phyloP scores from a whole-genome alignment of 2,888 invertebrate genomes.

The Ceraclea dissimilis region DNA sequence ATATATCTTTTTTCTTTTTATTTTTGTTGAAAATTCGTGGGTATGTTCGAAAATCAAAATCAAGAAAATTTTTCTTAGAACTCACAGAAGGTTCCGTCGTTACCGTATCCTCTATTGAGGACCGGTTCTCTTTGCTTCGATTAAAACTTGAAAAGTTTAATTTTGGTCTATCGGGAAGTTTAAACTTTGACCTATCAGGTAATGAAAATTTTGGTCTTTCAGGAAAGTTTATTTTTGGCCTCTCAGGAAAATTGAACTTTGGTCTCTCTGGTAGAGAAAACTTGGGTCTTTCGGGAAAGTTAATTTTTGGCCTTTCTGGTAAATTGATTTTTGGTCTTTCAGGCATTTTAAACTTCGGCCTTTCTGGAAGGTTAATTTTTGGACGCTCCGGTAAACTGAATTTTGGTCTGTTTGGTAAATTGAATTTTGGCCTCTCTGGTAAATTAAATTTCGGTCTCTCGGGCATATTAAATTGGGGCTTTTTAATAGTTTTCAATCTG shows the following conservation, averaged over 20 bases:
- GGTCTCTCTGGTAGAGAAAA: slow-evolving; percentile 56
- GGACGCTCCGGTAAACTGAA: slow-evolving; percentile 50
- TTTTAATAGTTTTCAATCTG: slow-evolving; percentile 56
- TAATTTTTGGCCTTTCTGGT: slow-evolving; percentile 45
- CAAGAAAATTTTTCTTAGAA: slow-evolving; percentile 54
- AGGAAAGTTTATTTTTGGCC: slow-evolving; percentile 49
- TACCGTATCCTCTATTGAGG: slow-evolving; percentile 36
- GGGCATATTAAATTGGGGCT: slow-evolving; percentile 45
- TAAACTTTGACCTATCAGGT: slow-evolving; percentile 55
- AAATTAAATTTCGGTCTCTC: slow-evolving; percentile 37
- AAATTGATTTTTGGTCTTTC: slow-evolving; percentile 51
- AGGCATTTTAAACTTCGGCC: slow-evolving; percentile 58
- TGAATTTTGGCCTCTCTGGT: slow-evolving; percentile 43
- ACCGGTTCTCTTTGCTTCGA: slow-evolving; percentile 40
- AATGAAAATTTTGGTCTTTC: slow-evolving; percentile 45
- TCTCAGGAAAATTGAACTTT: slow-evolving; percentile 57
- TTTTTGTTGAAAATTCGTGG: slow-evolving; percentile 58
- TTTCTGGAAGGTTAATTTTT: slow-evolving; percentile 50
- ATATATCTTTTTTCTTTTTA: slow-evolving; percentile 46
- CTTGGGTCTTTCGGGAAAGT: slow-evolving; percentile 51
- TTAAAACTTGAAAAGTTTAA: slow-evolving; percentile 57
- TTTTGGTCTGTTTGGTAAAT: slow-evolving; percentile 41
- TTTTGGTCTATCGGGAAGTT: slow-evolving; percentile 56
- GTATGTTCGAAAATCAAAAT: slow-evolving; percentile 69
- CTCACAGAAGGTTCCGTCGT: slow-evolving; percentile 47